Conservation (phyloP, 2,888 invertebrate genomes). For the Timandra comae region DNA sequence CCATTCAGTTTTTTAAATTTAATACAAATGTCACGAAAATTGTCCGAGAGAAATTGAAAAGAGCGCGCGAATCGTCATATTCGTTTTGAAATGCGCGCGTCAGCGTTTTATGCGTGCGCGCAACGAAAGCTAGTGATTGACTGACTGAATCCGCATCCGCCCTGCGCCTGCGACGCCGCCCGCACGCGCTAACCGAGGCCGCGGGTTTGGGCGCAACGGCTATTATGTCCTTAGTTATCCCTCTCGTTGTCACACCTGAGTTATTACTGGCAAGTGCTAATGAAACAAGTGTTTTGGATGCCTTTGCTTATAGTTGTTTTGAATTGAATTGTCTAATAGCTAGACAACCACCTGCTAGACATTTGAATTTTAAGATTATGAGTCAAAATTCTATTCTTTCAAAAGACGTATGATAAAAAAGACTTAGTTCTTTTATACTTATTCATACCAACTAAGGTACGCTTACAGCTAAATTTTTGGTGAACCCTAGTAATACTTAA, state of each 20-base stretch:
- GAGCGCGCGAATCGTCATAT: slow-evolving; percentile 39
- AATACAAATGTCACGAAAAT: slow-evolving; percentile 13
- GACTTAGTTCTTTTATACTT: too few species aligned
- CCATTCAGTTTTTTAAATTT: slow-evolving; percentile 13
- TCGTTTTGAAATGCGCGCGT: slow-evolving; percentile 31
- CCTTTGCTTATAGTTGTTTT: too few species aligned
- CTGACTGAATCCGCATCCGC: slow-evolving; percentile 55
- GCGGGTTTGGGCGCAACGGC: slow-evolving; percentile 61
- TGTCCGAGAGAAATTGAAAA: slow-evolving; percentile 19
- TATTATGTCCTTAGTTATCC: slow-evolving; percentile 38
- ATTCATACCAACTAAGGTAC: too few species aligned
- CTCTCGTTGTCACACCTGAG: slow-evolving; percentile 27
- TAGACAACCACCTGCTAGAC: too few species aligned
- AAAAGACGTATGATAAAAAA: too few species aligned
- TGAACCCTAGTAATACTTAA: slow-evolving; percentile 1
- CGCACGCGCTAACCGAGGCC: slow-evolving; percentile 46
- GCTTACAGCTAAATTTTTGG: too few species aligned
- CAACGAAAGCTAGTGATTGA: slow-evolving; percentile 56
- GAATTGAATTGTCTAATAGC: too few species aligned
- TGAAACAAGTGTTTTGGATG: too few species aligned
- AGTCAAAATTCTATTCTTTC: too few species aligned
- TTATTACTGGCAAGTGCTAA: too few species aligned
- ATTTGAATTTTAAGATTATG: too few species aligned
- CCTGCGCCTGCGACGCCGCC: slow-evolving; percentile 30
- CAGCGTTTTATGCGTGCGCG: slow-evolving; percentile 50